Conservation (phyloP, 2,888 invertebrate species). For the Acanthosoma haemorrhoidale region DNA sequence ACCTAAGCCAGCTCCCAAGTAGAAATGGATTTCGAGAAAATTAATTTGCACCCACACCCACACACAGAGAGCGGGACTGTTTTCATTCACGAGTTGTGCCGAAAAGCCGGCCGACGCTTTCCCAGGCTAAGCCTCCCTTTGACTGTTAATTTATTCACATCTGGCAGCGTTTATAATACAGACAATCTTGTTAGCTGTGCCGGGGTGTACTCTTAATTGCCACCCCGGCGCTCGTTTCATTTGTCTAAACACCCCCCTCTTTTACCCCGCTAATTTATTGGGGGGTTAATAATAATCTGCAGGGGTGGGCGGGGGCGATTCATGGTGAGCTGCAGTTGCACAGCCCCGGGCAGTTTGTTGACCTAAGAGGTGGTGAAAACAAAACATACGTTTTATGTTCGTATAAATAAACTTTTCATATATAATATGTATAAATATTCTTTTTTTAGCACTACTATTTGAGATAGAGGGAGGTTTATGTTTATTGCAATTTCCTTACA, state of each 20-base stretch:
- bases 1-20: neutral
- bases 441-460: too few relatives aligned
- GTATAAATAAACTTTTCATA: too few relatives aligned
- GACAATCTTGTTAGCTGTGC: neutral
- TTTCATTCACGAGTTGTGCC: neutral
- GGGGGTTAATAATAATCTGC: conserved; percentile 2
- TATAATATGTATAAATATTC: too few relatives aligned
- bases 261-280: neutral
- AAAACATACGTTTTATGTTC: too few relatives aligned
- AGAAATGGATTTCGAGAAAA: neutral
- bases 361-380: too few relatives aligned
- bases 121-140: neutral
- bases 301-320: neutral
- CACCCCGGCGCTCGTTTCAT: neutral
- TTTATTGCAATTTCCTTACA: too few relatives aligned
- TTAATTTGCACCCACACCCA: too few relatives aligned
- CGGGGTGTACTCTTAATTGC: conserved; percentile 10
- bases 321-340: neutral
- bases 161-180: neutral
- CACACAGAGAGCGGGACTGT: neutral
- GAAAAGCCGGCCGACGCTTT: neutral
- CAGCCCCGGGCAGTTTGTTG: too few relatives aligned
- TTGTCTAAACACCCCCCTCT: neutral
- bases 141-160: conserved; percentile 14
- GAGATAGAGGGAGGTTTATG: too few relatives aligned